Base-by-base conservation (phyloP, 2,113 vertebrate genomes). In the Rhabdornis inornatus region DNA sequence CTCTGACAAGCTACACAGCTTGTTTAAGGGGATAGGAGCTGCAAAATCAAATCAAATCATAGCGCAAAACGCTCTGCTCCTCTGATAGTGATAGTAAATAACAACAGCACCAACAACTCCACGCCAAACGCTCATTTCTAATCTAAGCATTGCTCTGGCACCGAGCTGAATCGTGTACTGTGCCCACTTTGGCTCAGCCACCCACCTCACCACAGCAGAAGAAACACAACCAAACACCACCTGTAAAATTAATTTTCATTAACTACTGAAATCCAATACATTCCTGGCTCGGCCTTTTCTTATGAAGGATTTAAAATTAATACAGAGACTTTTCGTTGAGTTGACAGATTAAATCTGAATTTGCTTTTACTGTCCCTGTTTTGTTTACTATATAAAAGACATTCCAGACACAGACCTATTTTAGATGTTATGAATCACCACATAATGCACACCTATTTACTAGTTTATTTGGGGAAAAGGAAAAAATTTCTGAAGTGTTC, bases 81-180 rank as follows among this genome's bases (percentile, higher is more conserved):
- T 88, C 23, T 53, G 83, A 93, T 50, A 95, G 97, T 97, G 85
- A 94, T 53, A 95, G 97, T 97, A 98, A 96, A 95, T 87, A 97
- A 97, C 96, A 97, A 97, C 97, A 98, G 92, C 94, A 95, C 86
- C 94, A 86, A 96, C 96, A 92, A 95, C 97, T 96, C 82, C 6
- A 87, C 4, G 89, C 97, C 98, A 90, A 96, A 77, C 87, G n/a
- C 75, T 97, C 91, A 71, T 90, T 91, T 90, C 95, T 91, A 90
- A 96, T 97, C 83, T 96, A 94, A 97, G 89, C 93, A 47, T 14
- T 79, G 94, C 87, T 87, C 94, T 97, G 93, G 90, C 53, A 93
- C 55, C 71, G 60, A 95, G 75, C 87, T 92, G 44, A 40, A 66
- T 59, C 39, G 52, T 63, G 79, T 52, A 63, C 83, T 80, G 2